Evolutionary conservation across 2,888 invertebrate genomes (phyloP).

Genomic region (Serrognathus titanus): DNA sequence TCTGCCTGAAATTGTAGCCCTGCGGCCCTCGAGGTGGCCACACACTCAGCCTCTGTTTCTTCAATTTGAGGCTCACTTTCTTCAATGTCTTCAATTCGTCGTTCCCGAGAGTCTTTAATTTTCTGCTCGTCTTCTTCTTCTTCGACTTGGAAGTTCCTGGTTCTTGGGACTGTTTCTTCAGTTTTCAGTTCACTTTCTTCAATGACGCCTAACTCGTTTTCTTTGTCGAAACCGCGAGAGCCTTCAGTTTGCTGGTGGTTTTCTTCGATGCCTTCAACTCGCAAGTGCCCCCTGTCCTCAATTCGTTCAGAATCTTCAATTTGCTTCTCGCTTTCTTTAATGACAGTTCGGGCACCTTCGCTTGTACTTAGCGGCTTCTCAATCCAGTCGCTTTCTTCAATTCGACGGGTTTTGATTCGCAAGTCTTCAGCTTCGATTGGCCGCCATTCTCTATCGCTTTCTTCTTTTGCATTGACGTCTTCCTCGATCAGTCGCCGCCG

Average conservation of each 20-base stretch:
- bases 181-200: neutral
- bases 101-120: neutral
- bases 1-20: no score
- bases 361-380: no score
- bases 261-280: neutral
- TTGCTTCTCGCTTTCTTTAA: neutral
- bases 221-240: neutral
- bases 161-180: neutral
- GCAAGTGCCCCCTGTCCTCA: neutral
- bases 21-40: no score
- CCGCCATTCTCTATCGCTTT: neutral
- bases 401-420: no score
- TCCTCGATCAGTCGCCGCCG: neutral
- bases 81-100: no score
- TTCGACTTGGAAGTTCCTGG: neutral
- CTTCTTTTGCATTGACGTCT: no score
- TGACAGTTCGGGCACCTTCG: no score
- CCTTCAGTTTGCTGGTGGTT: neutral
- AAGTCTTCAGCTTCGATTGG: neutral
- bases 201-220: neutral
- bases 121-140: neutral
- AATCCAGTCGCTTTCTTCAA: neutral
- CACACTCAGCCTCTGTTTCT: no score
- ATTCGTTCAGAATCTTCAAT: neutral
- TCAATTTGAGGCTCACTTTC: no score